Evolutionary conservation across 2,888 invertebrate species (phyloP), one percentile per base, ranked within the genome.

Genomic region (Prosapia bicincta): DNA sequence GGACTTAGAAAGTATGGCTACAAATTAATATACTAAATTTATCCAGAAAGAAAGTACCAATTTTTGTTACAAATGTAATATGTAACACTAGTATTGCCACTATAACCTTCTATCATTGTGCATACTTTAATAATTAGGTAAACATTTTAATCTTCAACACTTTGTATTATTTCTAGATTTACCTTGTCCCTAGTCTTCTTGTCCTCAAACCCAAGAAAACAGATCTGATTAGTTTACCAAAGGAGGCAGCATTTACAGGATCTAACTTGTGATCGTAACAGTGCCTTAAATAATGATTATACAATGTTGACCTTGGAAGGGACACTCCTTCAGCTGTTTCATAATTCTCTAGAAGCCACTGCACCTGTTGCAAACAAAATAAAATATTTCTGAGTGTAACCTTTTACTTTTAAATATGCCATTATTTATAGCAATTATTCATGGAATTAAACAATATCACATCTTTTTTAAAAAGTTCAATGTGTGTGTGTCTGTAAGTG

Each of bases 231-330:
- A 99, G 89, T 87, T 99, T 99, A 78, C 99, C 99, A 88, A 99
- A 99, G 38, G 98, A 98, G 9, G 99, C 99, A 54, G 99, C 98
- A 88, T 99, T 99, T 79, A 99, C 98, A 0, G 99, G 98, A 85
- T 99, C 99, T 80, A 99, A 88, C 84, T 96, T 97, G 84, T 96
- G 92, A 83, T 94, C 91, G 66, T 90, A 89, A 86, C 99, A 99
- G 86, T 99, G 99, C 25, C 96, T 92, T 82, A 98, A 90, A 86
- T 99, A 99, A 86, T 99, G 99, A 83, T 95, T 94, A 87, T 99
- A 99, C 38, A 99, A 89, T 0, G 98, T 98, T 43, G 97, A 97
- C 66, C 99, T 91, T 0, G 98, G 98, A 76, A 97, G 87, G 72
- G 95, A 96, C 24, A 97, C 96, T 20, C 94, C 93, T 84, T 99